Percentiles rank a stretch among this genome's conserved stretches.
Conservation (phyloP, 2,797 vertebrate genomes). For the Coluber constrictor region DNA sequence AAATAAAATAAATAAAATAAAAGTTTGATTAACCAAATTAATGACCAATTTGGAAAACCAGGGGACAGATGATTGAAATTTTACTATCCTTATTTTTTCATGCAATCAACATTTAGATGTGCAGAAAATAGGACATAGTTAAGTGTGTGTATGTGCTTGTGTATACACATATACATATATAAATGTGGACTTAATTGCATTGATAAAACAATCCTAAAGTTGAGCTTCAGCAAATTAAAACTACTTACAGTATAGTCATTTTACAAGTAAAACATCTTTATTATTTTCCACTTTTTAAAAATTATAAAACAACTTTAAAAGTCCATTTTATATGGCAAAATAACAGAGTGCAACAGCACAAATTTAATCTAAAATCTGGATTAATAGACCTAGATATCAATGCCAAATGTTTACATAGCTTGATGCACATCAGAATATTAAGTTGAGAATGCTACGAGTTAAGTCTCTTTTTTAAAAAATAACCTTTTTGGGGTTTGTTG, state of each 20-base stretch:
- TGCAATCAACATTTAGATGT: neutral
- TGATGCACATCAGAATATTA: neutral
- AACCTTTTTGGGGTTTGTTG: neutral
- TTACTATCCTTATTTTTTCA: neutral
- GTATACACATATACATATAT: neutral
- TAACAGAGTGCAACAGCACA: neutral
- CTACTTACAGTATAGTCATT: neutral
- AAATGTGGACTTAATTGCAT: neutral
- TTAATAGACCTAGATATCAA: neutral
- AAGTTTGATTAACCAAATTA: conserved; percentile 19
- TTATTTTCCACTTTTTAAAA: neutral
- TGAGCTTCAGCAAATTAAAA: neutral
- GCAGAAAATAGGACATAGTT: neutral
- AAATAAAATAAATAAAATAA: neutral
- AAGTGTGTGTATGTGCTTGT: neutral
- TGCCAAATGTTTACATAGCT: neutral
- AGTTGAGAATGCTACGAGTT: neutral
- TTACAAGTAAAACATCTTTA: neutral
- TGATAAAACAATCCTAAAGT: neutral
- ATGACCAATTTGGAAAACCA: neutral
- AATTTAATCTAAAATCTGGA: neutral
- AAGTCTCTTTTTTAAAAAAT: neutral
- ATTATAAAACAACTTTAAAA: neutral
- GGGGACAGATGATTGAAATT: neutral
- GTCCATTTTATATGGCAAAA: neutral